A percentile compares a stretch with the other conserved stretches of the same genome.
phyloP scores from a whole-genome alignment of 2,888 invertebrate genomes.

The Meiosimyza platycephala region DNA sequence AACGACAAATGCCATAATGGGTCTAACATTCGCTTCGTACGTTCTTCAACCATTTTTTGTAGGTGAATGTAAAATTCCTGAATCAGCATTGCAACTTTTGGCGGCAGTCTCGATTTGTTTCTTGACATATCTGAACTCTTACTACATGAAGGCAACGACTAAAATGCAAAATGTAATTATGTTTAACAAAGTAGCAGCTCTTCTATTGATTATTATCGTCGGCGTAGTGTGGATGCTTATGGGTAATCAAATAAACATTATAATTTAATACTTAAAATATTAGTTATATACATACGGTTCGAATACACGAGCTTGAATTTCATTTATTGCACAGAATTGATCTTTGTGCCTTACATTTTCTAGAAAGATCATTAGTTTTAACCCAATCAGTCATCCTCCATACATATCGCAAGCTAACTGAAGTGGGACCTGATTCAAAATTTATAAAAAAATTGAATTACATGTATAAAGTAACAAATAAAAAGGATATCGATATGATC shows the following conservation, averaged over 20 bases:
- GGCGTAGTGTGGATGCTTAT: constrained; percentile 80
- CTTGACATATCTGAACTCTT: constrained; percentile 89
- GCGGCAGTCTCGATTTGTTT: constrained; percentile 88
- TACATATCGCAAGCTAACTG: no score
- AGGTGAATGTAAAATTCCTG: constrained; percentile 76
- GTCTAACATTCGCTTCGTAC: constrained; percentile 93
- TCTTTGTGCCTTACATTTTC: background rate
- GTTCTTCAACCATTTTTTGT: constrained; percentile 89
- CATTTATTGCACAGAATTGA: background rate
- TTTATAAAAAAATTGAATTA: no score
- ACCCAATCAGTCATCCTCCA: no score
- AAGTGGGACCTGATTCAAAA: no score
- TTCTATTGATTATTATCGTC: constrained; percentile 84
- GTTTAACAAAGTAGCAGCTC: constrained; percentile 89
- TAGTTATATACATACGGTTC: background rate
- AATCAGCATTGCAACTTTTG: constrained; percentile 76
- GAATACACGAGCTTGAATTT: no score
- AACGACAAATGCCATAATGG: constrained; percentile 96
- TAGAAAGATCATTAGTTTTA: background rate
- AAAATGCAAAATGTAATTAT: constrained; percentile 92
- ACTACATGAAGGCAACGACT: constrained; percentile 87
- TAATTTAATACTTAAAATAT: background rate
- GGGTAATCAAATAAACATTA: constrained; percentile 68
- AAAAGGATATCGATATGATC: no score
- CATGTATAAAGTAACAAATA: no score